Percentiles rank a stretch among this genome's conserved stretches.
Evolutionary conservation across 2,113 vertebrate genomes (phyloP).

Genomic region (Zingel zingel): DNA sequence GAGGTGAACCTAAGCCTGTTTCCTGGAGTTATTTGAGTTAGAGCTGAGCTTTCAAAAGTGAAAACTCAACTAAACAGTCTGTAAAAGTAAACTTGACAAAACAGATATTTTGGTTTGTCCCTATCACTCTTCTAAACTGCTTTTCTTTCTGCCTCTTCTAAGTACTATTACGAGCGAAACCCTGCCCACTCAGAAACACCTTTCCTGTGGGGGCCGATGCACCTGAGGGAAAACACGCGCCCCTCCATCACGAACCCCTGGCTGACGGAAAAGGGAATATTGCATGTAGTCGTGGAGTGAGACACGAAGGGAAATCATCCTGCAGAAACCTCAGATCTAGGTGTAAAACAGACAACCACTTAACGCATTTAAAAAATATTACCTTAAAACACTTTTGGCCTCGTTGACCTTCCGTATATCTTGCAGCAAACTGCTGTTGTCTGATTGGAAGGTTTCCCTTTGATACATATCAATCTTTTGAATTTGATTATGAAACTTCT

Average conservation of each 20-base stretch:
- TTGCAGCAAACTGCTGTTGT: background rate
- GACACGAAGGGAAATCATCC: conserved; percentile 2
- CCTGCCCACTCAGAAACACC: conserved; percentile 3
- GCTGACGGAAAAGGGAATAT: conserved; percentile 62
- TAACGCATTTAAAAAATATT: background rate
- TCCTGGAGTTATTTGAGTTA: conserved; percentile 51
- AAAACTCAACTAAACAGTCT: conserved; percentile 69
- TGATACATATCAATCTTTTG: background rate
- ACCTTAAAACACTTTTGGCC: background rate
- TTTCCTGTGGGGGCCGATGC: conserved; percentile 19
- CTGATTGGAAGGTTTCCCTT: background rate
- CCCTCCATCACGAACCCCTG: conserved; percentile 46
- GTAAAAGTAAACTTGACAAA: conserved; percentile 59
- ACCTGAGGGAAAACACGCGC: conserved; percentile 69
- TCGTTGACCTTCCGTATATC: background rate
- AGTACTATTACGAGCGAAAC: background rate
- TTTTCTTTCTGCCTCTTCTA: background rate
- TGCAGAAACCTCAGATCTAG: conserved; percentile 18
- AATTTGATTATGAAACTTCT: background rate
- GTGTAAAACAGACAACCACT: background rate
- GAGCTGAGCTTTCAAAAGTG: conserved; percentile 43
- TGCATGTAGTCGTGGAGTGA: conserved; percentile 72
- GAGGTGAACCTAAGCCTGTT: conserved; percentile 45
- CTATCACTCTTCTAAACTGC: background rate
- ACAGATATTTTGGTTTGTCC: conserved; percentile 62